A percentile compares a stretch with the other conserved stretches of the same genome.
phyloP scores from a whole-genome alignment of 2,113 vertebrate genomes.

The Phyllostomus hastatus region DNA sequence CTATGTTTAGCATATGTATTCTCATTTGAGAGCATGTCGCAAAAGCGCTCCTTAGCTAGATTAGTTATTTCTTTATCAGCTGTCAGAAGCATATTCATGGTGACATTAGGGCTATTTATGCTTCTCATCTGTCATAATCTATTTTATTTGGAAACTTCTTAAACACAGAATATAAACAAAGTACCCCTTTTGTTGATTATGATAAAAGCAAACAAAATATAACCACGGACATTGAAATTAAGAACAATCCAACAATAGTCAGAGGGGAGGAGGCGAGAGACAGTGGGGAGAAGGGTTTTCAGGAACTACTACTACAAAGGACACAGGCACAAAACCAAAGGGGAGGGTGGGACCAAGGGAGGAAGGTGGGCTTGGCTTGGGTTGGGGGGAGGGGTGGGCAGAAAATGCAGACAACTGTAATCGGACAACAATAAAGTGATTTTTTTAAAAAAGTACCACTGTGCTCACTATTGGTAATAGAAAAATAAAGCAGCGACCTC shows the following conservation, averaged over 20 bases:
- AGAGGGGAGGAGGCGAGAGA: no score
- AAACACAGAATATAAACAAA: neutral
- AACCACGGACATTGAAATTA: no score
- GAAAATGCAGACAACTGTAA: no score
- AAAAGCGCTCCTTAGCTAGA: neutral
- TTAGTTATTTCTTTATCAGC: conserved; percentile 38
- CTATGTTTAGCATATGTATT: conserved; percentile 15
- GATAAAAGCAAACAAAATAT: no score
- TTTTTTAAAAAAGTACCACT: neutral
- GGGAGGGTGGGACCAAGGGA: no score
- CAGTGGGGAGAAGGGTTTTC: no score
- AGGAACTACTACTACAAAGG: no score
- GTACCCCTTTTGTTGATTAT: neutral
- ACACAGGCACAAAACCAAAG: no score
- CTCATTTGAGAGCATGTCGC: neutral
- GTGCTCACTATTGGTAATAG: neutral
- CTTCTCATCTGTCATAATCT: conserved; percentile 22
- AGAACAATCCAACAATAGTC: no score
- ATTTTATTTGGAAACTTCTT: conserved; percentile 8
- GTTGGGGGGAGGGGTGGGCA: no score
- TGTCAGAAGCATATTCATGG: conserved; percentile 45
- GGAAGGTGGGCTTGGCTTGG: no score
- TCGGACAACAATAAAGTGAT: no score
- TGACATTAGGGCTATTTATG: conserved; percentile 16
- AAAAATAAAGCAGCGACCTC: neutral